Evolutionary conservation across 1,140 invertebrate species (phyloP), one percentile per base, ranked within the genome.

Genomic region (Listronotus oregonensis): DNA sequence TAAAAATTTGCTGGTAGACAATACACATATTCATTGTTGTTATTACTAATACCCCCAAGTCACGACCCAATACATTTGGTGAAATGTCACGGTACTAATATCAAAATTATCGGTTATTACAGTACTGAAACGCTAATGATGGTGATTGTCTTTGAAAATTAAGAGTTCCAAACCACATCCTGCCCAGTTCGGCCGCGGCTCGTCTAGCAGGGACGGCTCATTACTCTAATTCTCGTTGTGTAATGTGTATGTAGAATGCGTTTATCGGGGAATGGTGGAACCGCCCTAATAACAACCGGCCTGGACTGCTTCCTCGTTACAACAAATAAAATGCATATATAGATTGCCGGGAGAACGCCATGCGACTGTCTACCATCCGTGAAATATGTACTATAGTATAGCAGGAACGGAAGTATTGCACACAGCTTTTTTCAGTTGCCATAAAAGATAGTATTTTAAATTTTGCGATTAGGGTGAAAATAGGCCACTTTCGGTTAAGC

Each of bases 211-310:
- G 56, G 52, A 49, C 59, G 69, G 64, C 64, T 71, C 71, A 71
- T 72, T 72, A 71, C 69, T 66, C 61, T 72, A 71, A 72, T 72
- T 72, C 64, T 69, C 62, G 46, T 46, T 60, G 42, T 56, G 51
- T 70, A 71, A 72, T 72, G 61, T 50, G 47, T 70, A 72, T 62
- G 66, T 71, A 63, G 49, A 57, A 47, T 67, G 69, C 69, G 59
- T 69, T 72, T 70, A 72, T 72, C 65, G 71, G 67, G 69, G 69
- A 66, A 66, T 50, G 37, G 21, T 60, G 50, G 58, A 54, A 43
- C 68, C 71, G 71, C 71, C 71, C 51, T 72, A 72, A 72, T 72
- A 71, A 72, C 65, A 66, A 71, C 64, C 46, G 66, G 60, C 46
- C 57, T 51, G 43, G 37, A 61, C 57, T 51, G 69, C 61, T 72